These are phyloP conservation scores for Heterotilapia buettikoferi DNA, from an alignment of 2,113 vertebrate species.

Conservation along the genomic window DNA sequence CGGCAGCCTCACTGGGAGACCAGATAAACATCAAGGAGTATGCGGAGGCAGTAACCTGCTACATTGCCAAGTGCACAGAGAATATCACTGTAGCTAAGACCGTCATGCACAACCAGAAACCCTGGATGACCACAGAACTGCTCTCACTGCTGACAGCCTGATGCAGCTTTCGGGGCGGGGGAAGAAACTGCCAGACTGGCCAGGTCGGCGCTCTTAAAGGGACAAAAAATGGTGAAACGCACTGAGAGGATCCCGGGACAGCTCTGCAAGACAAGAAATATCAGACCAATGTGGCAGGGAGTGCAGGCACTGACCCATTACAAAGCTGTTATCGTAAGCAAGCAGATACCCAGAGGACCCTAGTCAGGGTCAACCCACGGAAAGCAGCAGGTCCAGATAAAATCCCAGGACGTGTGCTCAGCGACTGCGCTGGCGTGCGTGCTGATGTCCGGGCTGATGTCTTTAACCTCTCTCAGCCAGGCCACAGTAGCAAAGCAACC, in stretches of 20 bases:
- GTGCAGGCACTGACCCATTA: not conserved
- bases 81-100: not conserved
- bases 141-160: not conserved
- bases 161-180: accelerated
- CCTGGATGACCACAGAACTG: not conserved
- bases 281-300: not conserved
- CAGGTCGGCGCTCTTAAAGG: too few relatives aligned
- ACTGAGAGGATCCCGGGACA: not conserved
- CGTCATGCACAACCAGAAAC: not conserved
- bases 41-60: accelerated
- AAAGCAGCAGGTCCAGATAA: not conserved
- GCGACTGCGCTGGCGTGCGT: not conserved
- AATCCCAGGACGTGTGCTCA: not conserved
- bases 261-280: not conserved
- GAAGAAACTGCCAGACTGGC: not conserved
- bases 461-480: not conserved
- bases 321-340: not conserved
- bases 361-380: not conserved
- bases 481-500: not conserved
- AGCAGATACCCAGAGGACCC: not conserved
- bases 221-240: not conserved
- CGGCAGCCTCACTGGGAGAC: not conserved
- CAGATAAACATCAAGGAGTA: not conserved
- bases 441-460: not conserved
- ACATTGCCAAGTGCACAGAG: not conserved